Conservation (phyloP, 1,140 invertebrate genomes). For the Colletes latitarsis region DNA sequence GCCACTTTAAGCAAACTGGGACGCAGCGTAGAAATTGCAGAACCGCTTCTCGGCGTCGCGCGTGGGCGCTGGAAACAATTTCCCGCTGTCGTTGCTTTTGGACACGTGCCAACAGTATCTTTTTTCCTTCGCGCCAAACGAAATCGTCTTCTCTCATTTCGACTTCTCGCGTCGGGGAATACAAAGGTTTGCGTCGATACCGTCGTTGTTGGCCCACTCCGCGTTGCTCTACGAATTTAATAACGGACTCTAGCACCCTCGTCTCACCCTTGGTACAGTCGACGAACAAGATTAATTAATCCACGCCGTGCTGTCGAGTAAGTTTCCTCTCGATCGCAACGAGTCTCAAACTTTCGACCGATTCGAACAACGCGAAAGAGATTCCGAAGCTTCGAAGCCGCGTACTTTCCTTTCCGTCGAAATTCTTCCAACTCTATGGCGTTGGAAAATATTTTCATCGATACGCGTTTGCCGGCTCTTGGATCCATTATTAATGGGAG, state of each 20-base stretch:
- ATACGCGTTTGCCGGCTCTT: slow-evolving; percentile 16
- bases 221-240: slow-evolving; percentile 56
- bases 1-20: slow-evolving; percentile 47
- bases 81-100: slow-evolving; percentile 37
- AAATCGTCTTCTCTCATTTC: slow-evolving; percentile 27
- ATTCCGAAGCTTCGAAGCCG: too few species aligned
- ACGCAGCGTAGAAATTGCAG: slow-evolving; percentile 59
- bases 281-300: slow-evolving; percentile 59
- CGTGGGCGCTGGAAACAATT: slow-evolving; percentile 59
- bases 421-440: too few species aligned
- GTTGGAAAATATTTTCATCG: background rate
- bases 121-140: background rate
- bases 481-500: slow-evolving; percentile 39
- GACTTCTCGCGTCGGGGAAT: background rate
- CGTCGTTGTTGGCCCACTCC: slow-evolving; percentile 56
- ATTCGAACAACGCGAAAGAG: too few species aligned
- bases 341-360: too few species aligned
- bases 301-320: background rate
- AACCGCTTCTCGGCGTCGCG: slow-evolving; percentile 42
- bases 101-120: slow-evolving; percentile 15
- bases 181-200: slow-evolving; percentile 36
- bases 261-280: slow-evolving; percentile 29
- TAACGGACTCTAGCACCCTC: slow-evolving; percentile 47
- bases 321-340: background rate
- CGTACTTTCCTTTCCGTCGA: too few species aligned